Conservation (phyloP, 92 coral and sea anemone species). For the Porites rus region DNA sequence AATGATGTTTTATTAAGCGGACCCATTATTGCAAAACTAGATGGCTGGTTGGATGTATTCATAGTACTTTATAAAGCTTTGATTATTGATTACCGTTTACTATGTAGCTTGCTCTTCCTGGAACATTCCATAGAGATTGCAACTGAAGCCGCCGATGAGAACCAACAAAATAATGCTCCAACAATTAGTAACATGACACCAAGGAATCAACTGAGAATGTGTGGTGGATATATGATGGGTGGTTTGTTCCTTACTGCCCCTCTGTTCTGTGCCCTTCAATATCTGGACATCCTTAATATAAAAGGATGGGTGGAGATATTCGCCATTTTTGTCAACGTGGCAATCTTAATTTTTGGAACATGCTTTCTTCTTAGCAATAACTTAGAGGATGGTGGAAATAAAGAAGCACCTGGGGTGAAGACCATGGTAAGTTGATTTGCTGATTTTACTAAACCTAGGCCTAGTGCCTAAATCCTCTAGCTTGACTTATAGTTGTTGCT, state of each 20-base stretch:
- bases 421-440: neutral
- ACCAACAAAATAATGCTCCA: neutral
- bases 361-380: slow-evolving; percentile 39
- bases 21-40: neutral
- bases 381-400: slow-evolving; percentile 33
- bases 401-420: slow-evolving; percentile 14
- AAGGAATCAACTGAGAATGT: slow-evolving; percentile 17
- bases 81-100: slow-evolving; percentile 66
- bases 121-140: slow-evolving; percentile 60
- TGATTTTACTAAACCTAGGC: too few relatives aligned
- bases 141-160: neutral
- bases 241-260: slow-evolving; percentile 43
- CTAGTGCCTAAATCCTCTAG: too few relatives aligned
- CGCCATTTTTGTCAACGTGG: slow-evolving; percentile 39
- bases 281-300: slow-evolving; percentile 19
- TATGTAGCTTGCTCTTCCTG: slow-evolving; percentile 62
- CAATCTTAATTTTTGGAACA: slow-evolving; percentile 31
- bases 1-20: slow-evolving; percentile 47
- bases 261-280: slow-evolving; percentile 19
- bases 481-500: too few relatives aligned
- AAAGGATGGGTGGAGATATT: slow-evolving; percentile 39
- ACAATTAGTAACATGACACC: neutral
- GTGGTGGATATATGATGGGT: slow-evolving; percentile 47
- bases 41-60: slow-evolving; percentile 26
- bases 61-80: slow-evolving; percentile 51